These are phyloP conservation scores for Polyommatus icarus DNA, from an alignment of 2,888 invertebrate species.

Conservation along the genomic window DNA sequence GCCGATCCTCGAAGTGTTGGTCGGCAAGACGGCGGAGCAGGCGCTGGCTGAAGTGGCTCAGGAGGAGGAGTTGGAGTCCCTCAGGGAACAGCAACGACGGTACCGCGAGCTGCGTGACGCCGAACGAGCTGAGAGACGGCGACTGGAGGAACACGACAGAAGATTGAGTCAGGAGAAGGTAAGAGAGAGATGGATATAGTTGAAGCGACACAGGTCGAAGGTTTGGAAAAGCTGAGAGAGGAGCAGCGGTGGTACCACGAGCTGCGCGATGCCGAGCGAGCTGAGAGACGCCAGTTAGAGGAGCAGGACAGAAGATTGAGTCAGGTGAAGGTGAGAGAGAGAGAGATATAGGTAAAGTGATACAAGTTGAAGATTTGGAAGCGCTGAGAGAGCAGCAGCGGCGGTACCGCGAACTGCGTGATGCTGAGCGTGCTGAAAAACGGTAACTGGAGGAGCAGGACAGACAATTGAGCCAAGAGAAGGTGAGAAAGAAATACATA, in stretches of 20 bases:
- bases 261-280: conserved; percentile 89
- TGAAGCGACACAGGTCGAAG: conserved; percentile 96
- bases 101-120: conserved; percentile 85
- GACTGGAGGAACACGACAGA: conserved; percentile 89
- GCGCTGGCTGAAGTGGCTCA: conserved; percentile 94
- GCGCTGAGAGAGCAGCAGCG: too few relatives aligned
- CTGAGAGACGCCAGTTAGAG: conserved; percentile 89
- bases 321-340: conserved; percentile 80
- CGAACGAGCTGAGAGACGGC: conserved; percentile 89
- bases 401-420: too few relatives aligned
- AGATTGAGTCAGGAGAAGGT: conserved; percentile 85
- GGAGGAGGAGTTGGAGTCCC: conserved; percentile 92
- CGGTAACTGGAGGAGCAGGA: too few relatives aligned
- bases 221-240: conserved; percentile 88
- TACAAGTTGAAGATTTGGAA: too few relatives aligned
- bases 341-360: too few relatives aligned
- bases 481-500: too few relatives aligned
- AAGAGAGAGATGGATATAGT: conserved; percentile 65
- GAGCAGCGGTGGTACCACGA: conserved; percentile 85
- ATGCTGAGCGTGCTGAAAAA: too few relatives aligned
- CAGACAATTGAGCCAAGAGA: too few relatives aligned
- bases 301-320: conserved; percentile 86
- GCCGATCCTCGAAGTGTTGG: conserved; percentile 92
- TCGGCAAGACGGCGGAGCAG: conserved; percentile 94
- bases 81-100: conserved; percentile 88